A percentile compares a stretch with the other conserved stretches of the same genome.
phyloP scores from a whole-genome alignment of 2,888 invertebrate genomes.

The Pinctada fucata region DNA sequence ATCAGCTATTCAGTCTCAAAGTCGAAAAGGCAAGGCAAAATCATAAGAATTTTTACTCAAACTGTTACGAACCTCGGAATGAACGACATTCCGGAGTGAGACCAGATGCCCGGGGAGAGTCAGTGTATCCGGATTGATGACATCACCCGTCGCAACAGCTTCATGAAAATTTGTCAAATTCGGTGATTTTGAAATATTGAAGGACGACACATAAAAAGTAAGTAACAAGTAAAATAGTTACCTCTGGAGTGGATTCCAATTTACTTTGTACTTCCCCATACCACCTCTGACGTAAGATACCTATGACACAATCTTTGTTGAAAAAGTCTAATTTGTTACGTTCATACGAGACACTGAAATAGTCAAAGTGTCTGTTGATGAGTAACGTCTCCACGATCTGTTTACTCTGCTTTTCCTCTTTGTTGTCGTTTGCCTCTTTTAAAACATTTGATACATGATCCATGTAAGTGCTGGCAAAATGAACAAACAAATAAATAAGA shows the following conservation, averaged over 20 bases:
- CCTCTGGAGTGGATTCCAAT: neutral
- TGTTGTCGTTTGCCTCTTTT: neutral
- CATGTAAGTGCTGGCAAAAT: neutral
- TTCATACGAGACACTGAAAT: neutral
- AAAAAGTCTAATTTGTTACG: neutral
- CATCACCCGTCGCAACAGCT: no score
- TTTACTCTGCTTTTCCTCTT: neutral
- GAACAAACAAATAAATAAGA: neutral
- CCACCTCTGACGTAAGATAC: neutral
- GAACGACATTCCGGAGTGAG: no score
- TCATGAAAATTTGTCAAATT: no score
- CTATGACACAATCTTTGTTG: neutral
- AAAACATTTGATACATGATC: neutral
- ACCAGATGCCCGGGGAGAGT: no score
- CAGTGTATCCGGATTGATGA: no score
- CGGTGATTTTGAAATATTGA: no score
- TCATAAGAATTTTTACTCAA: no score
- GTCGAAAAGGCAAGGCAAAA: no score
- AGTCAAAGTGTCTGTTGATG: neutral
- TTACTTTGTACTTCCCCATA: neutral
- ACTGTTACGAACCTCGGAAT: no score
- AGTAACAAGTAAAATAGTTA: neutral
- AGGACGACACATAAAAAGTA: no score
- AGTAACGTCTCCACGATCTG: neutral
- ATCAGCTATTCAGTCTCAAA: no score